Base-by-base conservation (phyloP, 2,113 vertebrate species). In the Azemiops feae region DNA sequence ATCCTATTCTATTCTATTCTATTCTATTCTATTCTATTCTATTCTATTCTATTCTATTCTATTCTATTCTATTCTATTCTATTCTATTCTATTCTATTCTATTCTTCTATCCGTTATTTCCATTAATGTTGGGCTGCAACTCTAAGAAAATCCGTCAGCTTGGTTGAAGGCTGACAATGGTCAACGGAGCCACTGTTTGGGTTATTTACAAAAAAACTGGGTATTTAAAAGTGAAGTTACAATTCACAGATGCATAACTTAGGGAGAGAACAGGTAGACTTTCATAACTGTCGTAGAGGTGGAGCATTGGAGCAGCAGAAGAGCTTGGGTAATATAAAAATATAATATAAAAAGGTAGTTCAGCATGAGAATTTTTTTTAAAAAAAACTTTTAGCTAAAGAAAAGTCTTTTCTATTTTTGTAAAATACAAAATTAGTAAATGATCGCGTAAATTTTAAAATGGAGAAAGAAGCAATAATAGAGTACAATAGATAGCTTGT, bases 1-100 rank as follows among this genome's bases (percentile, higher is more conserved):
- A 7, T 47, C 47, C 47, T 1, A 1, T 50, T 0, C 47, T 1
- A 9, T 50, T 0, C 47, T 1, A 9, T 50, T 0, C 47, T 1
- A 9, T 50, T 0, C 47, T 1, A 9, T 47, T 1, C 47, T 1
- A 47, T 47, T 1, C 47, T 8, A 47, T 47, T 8, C 47, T 8
- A 50, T 50, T 1, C 47, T 9, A 50, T 50, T 1, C 47, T 50
- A 50, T 50, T 9, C 47, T 50, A 50, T 50, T 9, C 47, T 50
- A 50, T 50, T 8, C 47, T 50, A 50, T 50, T 8, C 47, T 50
- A 50, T 50, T 8, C 47, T 50, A 50, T 50, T 9, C 47, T 50
- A 10, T 50, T 9, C 47, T 50, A 10, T 50, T 50, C 47, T 50
- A 50, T 50, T 50, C 47, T 50, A 50, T 50, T 9, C 47, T 50